These are phyloP conservation scores for Drosophila paranaensis DNA, from an alignment of 2,888 invertebrate species.

Conservation along the genomic window DNA sequence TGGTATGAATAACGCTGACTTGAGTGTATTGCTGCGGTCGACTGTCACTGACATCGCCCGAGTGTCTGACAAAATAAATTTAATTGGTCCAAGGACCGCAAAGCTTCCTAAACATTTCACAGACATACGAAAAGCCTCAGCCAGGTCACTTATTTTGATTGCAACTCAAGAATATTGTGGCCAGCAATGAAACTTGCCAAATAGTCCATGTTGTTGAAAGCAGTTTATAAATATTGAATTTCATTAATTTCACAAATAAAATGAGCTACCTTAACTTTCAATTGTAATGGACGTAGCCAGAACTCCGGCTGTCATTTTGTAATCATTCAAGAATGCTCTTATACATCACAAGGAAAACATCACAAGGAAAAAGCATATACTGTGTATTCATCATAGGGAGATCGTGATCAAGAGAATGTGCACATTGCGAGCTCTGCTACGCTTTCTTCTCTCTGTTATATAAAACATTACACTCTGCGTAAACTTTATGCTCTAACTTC, in stretches of 20 bases:
- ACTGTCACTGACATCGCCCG: slow-evolving; percentile 55
- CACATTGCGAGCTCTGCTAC: too few species aligned
- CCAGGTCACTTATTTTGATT: slow-evolving; percentile 24
- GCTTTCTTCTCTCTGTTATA: too few species aligned
- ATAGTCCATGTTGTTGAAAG: neutral
- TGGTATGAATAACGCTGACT: slow-evolving; percentile 57
- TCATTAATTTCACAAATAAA: neutral
- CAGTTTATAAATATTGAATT: slow-evolving; percentile 1
- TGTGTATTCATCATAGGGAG: too few species aligned
- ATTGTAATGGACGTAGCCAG: too few species aligned
- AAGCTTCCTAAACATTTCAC: slow-evolving; percentile 40
- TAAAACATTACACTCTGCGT: too few species aligned
- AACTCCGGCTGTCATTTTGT: too few species aligned
- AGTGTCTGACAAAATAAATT: slow-evolving; percentile 65
- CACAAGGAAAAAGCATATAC: too few species aligned
- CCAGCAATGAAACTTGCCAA: neutral
- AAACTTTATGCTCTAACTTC: too few species aligned
- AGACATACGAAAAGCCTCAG: slow-evolving; percentile 9
- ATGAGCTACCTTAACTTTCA: too few species aligned
- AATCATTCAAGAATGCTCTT: too few species aligned
- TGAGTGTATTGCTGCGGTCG: slow-evolving; percentile 55
- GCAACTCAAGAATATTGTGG: slow-evolving; percentile 14
- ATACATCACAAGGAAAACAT: too few species aligned
- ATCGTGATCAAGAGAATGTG: too few species aligned
- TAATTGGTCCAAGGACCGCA: slow-evolving; percentile 67